Percentiles rank a stretch among this genome's conserved stretches.
Evolutionary conservation across 2,888 invertebrate genomes (phyloP).

Genomic region (Ochropleura plecta): DNA sequence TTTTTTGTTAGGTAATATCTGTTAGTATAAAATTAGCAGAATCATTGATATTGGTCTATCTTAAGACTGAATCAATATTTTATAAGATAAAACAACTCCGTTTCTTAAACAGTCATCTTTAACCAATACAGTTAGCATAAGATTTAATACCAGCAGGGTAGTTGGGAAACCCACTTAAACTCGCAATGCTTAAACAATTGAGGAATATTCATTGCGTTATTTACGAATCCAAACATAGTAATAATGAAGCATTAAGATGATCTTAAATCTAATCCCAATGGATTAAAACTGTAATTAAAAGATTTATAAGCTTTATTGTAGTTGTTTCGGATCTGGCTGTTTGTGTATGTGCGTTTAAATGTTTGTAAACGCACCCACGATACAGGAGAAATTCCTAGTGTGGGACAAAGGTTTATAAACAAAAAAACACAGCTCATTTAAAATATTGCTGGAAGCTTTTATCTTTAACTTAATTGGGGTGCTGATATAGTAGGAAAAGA

Average conservation of each 20-base stretch:
- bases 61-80: background rate
- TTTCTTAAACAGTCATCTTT: background rate
- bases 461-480: background rate
- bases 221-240: background rate
- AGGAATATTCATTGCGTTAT: background rate
- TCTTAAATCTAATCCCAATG: background rate
- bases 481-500: background rate
- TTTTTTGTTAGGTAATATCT: slow-evolving; percentile 28
- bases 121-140: background rate
- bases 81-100: background rate
- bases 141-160: background rate
- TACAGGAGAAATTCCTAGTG: too few species aligned
- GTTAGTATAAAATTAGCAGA: background rate
- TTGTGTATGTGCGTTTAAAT: too few species aligned
- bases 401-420: too few species aligned
- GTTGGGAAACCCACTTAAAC: background rate
- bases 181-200: background rate
- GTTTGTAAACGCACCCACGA: too few species aligned
- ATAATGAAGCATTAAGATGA: background rate
- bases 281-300: background rate
- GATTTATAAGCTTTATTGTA: background rate
- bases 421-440: background rate
- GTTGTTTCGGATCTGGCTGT: too few species aligned
- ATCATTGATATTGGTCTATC: background rate
- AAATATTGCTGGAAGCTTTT: background rate